Evolutionary conservation across 2,888 invertebrate genomes (phyloP).

Genomic region (Allolobophora icterica): DNA sequence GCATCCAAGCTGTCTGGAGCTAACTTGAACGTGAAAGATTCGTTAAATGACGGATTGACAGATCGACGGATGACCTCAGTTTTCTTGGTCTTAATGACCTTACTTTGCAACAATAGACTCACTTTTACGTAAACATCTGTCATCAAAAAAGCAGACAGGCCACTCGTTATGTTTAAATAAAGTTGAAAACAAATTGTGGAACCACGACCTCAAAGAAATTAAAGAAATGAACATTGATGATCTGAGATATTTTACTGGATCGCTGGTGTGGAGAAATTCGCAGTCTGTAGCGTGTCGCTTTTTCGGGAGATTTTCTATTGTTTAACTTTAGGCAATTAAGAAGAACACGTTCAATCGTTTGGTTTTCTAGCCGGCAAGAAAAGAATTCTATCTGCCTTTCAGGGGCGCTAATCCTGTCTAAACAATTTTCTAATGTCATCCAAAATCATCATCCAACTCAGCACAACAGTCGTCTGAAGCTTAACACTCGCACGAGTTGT

Average conservation of each 20-base stretch:
- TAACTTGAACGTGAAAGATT: slow-evolving; percentile 80
- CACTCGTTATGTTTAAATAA: neutral
- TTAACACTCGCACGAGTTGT: neutral
- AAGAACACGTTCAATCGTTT: neutral
- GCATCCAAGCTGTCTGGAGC: slow-evolving; percentile 71
- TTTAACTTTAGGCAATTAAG: neutral
- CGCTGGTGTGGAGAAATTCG: neutral
- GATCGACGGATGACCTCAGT: slow-evolving; percentile 69
- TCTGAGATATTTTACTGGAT: neutral
- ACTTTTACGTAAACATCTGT: slow-evolving; percentile 76
- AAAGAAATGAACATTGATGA: neutral
- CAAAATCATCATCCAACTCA: neutral
- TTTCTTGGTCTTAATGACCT: slow-evolving; percentile 78
- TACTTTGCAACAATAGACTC: slow-evolving; percentile 75
- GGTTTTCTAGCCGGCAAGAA: neutral
- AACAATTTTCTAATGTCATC: neutral
- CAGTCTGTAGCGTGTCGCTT: neutral
- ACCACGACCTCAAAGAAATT: neutral
- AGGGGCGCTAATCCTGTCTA: neutral
- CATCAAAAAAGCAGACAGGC: slow-evolving; percentile 50
- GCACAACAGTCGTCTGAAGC: neutral
- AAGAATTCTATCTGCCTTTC: neutral
- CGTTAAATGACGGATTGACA: slow-evolving; percentile 74
- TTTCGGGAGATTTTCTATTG: neutral
- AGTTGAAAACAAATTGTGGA: too few relatives aligned